A percentile compares a stretch with the other conserved stretches of the same genome.
Evolutionary conservation across 1,140 invertebrate species (phyloP).

Genomic region (Nixonia krombeini): DNA sequence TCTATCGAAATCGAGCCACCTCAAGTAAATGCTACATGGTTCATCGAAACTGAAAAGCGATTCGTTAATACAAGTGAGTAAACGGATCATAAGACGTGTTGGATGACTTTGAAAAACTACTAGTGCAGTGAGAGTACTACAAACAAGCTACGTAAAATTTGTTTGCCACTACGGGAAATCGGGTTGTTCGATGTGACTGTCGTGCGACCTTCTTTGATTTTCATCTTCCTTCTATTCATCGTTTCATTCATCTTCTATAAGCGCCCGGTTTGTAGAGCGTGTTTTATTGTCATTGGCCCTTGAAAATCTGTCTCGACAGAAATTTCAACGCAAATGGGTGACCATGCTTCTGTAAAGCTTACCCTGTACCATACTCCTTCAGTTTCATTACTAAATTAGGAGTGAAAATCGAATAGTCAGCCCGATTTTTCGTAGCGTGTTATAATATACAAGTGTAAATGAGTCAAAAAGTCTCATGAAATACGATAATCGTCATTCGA

Average conservation of each 20-base stretch:
- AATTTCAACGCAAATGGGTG: slow-evolving; percentile 28
- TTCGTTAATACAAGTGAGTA: neutral
- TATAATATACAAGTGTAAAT: slow-evolving; percentile 15
- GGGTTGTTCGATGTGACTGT: slow-evolving; percentile 11
- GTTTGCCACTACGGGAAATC: slow-evolving; percentile 18
- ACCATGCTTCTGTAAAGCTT: slow-evolving; percentile 32
- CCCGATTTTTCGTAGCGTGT: slow-evolving; percentile 20
- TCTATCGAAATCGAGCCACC: slow-evolving; percentile 9
- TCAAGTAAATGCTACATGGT: slow-evolving; percentile 16
- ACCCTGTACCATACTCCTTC: slow-evolving; percentile 36
- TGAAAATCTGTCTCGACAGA: slow-evolving; percentile 29
- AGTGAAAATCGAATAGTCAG: slow-evolving; percentile 19
- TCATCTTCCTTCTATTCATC: slow-evolving; percentile 3
- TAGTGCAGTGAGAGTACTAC: slow-evolving; percentile 1
- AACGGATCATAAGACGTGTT: neutral
- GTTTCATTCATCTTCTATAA: slow-evolving; percentile 13
- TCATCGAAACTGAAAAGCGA: slow-evolving; percentile 4
- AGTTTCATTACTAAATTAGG: slow-evolving; percentile 13
- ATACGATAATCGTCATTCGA: slow-evolving; percentile 3
- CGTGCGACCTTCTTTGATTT: slow-evolving; percentile 10
- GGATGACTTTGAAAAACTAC: neutral
- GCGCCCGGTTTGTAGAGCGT: slow-evolving; percentile 13
- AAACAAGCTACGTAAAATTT: slow-evolving; percentile 11
- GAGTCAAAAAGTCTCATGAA: slow-evolving; percentile 15
- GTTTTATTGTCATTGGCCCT: slow-evolving; percentile 41